Conservation (phyloP, 2,113 vertebrate species). For the Lamprotornis superbus region DNA sequence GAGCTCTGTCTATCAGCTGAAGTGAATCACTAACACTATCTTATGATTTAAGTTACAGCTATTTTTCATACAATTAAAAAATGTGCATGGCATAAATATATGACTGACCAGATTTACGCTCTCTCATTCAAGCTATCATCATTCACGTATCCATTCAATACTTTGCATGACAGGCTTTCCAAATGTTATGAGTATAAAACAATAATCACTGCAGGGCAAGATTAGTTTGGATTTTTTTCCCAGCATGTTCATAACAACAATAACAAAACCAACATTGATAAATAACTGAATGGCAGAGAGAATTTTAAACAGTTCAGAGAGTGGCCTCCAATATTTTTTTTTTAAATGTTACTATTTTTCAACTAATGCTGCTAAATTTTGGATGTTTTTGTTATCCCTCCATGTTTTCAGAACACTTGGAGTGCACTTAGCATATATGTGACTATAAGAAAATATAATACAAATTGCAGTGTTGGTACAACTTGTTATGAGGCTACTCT, state of each 20-base stretch:
- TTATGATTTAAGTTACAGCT: constrained; percentile 30
- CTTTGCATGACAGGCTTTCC: constrained; percentile 33
- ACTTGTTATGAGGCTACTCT: background rate
- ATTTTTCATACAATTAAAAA: constrained; percentile 60
- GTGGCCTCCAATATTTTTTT: background rate
- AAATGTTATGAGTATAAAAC: constrained; percentile 44
- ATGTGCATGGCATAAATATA: background rate
- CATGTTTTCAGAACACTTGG: background rate
- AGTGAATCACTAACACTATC: background rate
- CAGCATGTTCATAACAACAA: constrained; percentile 1
- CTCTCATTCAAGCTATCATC: constrained; percentile 5
- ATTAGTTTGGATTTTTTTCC: constrained; percentile 11
- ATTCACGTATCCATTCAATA: constrained; percentile 32
- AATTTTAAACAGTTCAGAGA: constrained; percentile 25
- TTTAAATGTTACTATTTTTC: background rate
- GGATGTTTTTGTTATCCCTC: background rate
- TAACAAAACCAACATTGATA: background rate
- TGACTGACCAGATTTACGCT: background rate
- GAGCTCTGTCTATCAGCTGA: constrained; percentile 7
- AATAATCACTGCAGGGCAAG: constrained; percentile 44
- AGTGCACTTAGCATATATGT: background rate
- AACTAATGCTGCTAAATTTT: background rate
- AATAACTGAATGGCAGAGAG: constrained; percentile 1
- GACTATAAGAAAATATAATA: background rate
- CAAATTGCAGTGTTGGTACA: background rate